Percentiles rank a stretch among this genome's conserved stretches.
These are phyloP conservation scores for Cyprinus carpio DNA, from an alignment of 2,113 vertebrate genomes.

Conservation along the genomic window DNA sequence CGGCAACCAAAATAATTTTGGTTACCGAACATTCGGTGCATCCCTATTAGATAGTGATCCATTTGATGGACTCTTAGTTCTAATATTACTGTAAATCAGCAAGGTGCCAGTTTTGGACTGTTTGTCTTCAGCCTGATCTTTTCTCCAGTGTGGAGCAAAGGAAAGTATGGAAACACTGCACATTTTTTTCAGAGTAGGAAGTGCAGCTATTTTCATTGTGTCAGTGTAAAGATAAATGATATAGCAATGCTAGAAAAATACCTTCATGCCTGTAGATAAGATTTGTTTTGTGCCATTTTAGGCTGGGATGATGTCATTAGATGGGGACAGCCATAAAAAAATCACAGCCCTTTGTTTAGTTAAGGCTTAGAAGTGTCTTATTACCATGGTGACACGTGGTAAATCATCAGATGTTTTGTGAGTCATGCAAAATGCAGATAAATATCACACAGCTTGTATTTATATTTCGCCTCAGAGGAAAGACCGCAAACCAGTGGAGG, in stretches of 20 bases:
- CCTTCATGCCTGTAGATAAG: not conserved
- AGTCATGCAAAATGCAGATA: conserved; percentile 26
- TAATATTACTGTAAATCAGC: conserved; percentile 21
- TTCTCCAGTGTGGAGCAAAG: not conserved
- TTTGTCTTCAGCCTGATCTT: conserved; percentile 48
- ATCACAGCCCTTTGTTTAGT: not conserved
- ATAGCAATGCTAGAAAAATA: not conserved
- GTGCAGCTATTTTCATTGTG: not conserved
- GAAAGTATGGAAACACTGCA: conserved; percentile 14
- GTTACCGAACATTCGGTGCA: too few relatives aligned
- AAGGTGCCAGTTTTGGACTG: conserved; percentile 18
- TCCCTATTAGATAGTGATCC: not conserved
- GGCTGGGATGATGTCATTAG: conserved; percentile 16
- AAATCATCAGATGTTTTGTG: conserved; percentile 29
- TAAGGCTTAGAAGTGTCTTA: conserved; percentile 4
- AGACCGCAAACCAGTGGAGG: conserved; percentile 12
- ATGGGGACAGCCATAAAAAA: not conserved
- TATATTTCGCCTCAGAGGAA: not conserved
- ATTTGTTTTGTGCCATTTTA: not conserved
- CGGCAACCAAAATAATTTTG: too few relatives aligned
- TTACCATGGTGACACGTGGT: not conserved
- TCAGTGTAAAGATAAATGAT: conserved; percentile 34
- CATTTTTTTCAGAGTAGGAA: conserved; percentile 38
- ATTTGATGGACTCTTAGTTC: conserved; percentile 7
- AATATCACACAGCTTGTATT: conserved; percentile 28